A percentile compares a stretch with the other conserved stretches of the same genome.
These are phyloP conservation scores for Papilio aristodemus DNA, from an alignment of 1,140 invertebrate species.

Conservation along the genomic window DNA sequence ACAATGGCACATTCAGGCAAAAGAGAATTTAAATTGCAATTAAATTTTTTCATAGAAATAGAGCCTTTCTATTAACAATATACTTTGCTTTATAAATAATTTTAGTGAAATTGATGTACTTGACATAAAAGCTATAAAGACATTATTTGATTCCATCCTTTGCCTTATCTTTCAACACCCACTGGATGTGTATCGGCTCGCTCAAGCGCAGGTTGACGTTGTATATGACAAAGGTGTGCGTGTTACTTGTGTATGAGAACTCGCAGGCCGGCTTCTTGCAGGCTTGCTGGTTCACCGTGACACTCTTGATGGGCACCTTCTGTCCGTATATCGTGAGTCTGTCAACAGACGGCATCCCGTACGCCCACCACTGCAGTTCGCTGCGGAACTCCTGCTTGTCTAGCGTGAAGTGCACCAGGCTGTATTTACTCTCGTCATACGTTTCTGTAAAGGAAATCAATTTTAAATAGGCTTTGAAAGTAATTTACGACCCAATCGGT, in stretches of 20 bases:
- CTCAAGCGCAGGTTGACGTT: conserved; percentile 64
- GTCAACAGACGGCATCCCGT: conserved; percentile 73
- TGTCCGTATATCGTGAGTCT: conserved; percentile 59
- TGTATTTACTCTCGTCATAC: conserved; percentile 82
- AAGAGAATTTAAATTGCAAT: too few relatives aligned
- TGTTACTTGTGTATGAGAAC: conserved; percentile 54
- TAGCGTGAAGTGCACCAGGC: conserved; percentile 80
- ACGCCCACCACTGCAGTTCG: conserved; percentile 76
- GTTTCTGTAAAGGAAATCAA: conserved; percentile 78
- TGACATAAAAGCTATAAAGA: background rate
- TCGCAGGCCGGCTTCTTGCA: conserved; percentile 45
- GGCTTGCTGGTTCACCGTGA: conserved; percentile 57
- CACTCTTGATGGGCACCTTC: conserved; percentile 47
- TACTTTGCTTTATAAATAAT: background rate
- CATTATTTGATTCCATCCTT: background rate
- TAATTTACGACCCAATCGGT: too few relatives aligned
- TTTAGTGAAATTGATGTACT: background rate
- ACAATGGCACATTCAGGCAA: too few relatives aligned
- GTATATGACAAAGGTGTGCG: conserved; percentile 54
- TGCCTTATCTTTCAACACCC: conserved; percentile 44
- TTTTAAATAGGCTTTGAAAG: background rate
- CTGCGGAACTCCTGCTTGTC: conserved; percentile 76
- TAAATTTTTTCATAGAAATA: too few relatives aligned
- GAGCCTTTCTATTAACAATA: background rate
- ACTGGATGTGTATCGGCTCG: conserved; percentile 64